Evolutionary conservation across 2,888 invertebrate genomes (phyloP).

Genomic region (Cabera pusaria): DNA sequence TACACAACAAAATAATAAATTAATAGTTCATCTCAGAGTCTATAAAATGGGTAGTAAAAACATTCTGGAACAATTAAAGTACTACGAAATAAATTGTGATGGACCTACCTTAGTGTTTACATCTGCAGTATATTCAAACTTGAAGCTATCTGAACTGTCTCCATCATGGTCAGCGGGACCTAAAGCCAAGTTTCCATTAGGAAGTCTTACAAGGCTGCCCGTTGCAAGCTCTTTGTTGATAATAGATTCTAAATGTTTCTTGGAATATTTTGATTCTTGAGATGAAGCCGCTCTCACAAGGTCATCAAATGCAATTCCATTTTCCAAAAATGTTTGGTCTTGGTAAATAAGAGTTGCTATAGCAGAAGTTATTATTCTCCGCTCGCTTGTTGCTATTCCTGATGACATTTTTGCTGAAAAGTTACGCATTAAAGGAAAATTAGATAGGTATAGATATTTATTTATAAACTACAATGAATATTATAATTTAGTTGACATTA

Average conservation of each 20-base stretch:
- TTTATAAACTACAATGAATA: too few species aligned
- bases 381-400: constrained; percentile 65
- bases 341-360: constrained; percentile 88
- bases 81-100: not conserved
- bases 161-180: constrained; percentile 85
- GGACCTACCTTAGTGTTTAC: constrained; percentile 66
- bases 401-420: constrained; percentile 70
- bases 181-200: constrained; percentile 87
- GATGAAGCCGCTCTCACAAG: constrained; percentile 85
- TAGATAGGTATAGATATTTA: too few species aligned
- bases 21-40: too few species aligned
- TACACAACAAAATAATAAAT: too few species aligned
- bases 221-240: constrained; percentile 87
- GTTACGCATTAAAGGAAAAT: constrained; percentile 4
- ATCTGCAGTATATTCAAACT: constrained; percentile 70
- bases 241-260: constrained; percentile 85
- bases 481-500: too few species aligned
- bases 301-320: constrained; percentile 87
- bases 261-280: constrained; percentile 86
- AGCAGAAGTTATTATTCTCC: constrained; percentile 86
- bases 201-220: constrained; percentile 86
- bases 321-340: constrained; percentile 88
- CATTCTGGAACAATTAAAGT: too few species aligned
- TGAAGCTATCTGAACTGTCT: constrained; percentile 78
- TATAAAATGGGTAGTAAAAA: too few species aligned